Percentiles rank a stretch among this genome's conserved stretches.
Conservation (phyloP, 1,140 invertebrate species). For the Lordiphosa stackelbergi region DNA sequence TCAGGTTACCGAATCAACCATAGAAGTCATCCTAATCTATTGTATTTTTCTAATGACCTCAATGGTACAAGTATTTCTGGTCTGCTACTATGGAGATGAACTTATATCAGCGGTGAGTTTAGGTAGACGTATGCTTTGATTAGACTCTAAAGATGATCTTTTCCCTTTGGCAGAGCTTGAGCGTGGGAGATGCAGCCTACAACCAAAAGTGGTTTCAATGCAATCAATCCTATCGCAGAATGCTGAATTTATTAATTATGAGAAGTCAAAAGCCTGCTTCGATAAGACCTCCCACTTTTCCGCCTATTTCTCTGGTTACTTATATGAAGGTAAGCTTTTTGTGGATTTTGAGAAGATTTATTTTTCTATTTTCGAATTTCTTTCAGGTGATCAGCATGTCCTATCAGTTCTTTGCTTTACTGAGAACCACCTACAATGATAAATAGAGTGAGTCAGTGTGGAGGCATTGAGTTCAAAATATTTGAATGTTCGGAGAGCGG, state of each 20-base stretch:
- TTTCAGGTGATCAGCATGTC: conserved; percentile 67
- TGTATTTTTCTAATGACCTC: conserved; percentile 67
- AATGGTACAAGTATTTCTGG: conserved; percentile 67
- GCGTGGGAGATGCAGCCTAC: conserved; percentile 65
- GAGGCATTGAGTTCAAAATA: too few species aligned
- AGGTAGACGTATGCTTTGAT: background rate
- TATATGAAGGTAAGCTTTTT: conserved; percentile 60
- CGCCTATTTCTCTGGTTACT: conserved; percentile 65
- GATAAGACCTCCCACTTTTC: conserved; percentile 65
- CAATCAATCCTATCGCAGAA: conserved; percentile 44
- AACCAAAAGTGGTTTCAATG: conserved; percentile 73
- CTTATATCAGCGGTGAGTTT: conserved; percentile 56
- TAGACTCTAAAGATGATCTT: background rate
- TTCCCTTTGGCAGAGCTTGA: conserved; percentile 34
- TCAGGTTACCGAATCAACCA: conserved; percentile 62
- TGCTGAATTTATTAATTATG: conserved; percentile 55
- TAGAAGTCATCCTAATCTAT: conserved; percentile 66
- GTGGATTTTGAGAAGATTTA: background rate
- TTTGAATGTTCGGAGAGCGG: too few species aligned
- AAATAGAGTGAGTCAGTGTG: background rate
- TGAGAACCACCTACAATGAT: conserved; percentile 50
- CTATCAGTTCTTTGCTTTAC: conserved; percentile 63
- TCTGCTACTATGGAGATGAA: conserved; percentile 66
- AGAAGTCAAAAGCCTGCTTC: conserved; percentile 63
- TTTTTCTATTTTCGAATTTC: too few species aligned